Conservation (phyloP, 1,140 invertebrate genomes). For the Cydia strobilella region DNA sequence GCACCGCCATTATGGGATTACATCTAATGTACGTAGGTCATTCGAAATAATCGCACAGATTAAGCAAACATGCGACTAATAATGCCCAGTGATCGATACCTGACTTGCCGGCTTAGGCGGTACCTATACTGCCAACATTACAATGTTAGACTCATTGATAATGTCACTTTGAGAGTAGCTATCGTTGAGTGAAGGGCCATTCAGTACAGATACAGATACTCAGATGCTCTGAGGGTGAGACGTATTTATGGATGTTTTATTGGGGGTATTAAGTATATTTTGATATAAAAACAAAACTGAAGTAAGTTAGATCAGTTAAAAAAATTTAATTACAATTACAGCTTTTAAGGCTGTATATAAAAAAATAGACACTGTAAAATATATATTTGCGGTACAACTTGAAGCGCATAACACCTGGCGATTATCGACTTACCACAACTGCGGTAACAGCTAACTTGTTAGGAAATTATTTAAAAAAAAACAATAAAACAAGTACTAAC, state of each 20-base stretch:
- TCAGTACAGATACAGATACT: constrained; percentile 8
- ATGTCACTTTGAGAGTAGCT: constrained; percentile 20
- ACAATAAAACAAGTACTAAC: constrained; percentile 63
- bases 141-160: constrained; percentile 33
- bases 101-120: constrained; percentile 29
- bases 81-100: constrained; percentile 64
- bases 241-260: neutral
- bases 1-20: constrained; percentile 70
- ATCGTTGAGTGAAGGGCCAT: neutral
- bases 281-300: neutral
- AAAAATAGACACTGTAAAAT: neutral
- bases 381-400: constrained; percentile 3
- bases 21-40: constrained; percentile 74
- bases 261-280: neutral
- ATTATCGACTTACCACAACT: constrained; percentile 12
- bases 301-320: no score
- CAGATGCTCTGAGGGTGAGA: neutral
- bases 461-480: constrained; percentile 50
- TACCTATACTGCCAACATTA: constrained; percentile 29
- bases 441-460: constrained; percentile 44
- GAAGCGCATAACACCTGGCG: neutral
- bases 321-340: no score
- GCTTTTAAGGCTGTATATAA: no score
- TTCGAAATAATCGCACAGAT: constrained; percentile 77
- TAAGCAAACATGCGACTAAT: constrained; percentile 56